Percentiles rank a stretch among this genome's conserved stretches.
phyloP scores from a whole-genome alignment of 2,888 invertebrate genomes.

The Drosophila vallismaia region DNA sequence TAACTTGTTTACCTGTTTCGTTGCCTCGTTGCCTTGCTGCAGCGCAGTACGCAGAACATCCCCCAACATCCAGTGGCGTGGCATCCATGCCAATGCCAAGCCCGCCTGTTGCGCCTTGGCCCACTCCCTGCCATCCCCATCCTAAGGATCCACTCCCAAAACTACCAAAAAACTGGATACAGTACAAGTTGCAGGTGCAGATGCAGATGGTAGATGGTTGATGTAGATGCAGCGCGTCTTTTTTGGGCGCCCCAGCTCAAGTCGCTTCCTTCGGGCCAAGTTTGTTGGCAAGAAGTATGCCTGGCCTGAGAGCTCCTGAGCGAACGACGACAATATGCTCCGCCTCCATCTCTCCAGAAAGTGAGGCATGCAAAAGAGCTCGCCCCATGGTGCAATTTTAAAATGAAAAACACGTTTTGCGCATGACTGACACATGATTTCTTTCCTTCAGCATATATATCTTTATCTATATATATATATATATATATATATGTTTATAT shows the following conservation, averaged over 20 bases:
- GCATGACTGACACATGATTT: constrained; percentile 78
- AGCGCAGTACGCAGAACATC: constrained; percentile 66
- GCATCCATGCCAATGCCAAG: constrained; percentile 37
- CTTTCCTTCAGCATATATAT: constrained; percentile 49
- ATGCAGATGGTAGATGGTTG: not conserved
- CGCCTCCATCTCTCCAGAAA: constrained; percentile 79
- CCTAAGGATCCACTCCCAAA: not conserved
- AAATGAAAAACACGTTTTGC: constrained; percentile 78
- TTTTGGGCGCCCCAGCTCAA: constrained; percentile 2
- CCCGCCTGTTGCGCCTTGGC: constrained; percentile 62
- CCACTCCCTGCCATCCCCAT: constrained; percentile 1
- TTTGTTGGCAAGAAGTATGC: constrained; percentile 18
- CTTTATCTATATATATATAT: constrained; percentile 22
- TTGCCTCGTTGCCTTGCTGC: constrained; percentile 58
- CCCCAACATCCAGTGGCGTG: constrained; percentile 47
- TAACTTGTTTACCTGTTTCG: constrained; percentile 82
- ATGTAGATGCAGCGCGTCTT: constrained; percentile 12
- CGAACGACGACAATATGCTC: constrained; percentile 68
- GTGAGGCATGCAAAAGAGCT: constrained; percentile 73
- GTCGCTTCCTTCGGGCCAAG: constrained; percentile 2
- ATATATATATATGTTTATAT: constrained; percentile 13
- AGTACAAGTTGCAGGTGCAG: constrained; percentile 10
- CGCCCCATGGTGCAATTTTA: constrained; percentile 69
- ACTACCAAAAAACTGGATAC: not conserved
- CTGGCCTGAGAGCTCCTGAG: constrained; percentile 16